Base-by-base conservation (phyloP, 2,797 vertebrate species). In the Girardinus metallicus region DNA sequence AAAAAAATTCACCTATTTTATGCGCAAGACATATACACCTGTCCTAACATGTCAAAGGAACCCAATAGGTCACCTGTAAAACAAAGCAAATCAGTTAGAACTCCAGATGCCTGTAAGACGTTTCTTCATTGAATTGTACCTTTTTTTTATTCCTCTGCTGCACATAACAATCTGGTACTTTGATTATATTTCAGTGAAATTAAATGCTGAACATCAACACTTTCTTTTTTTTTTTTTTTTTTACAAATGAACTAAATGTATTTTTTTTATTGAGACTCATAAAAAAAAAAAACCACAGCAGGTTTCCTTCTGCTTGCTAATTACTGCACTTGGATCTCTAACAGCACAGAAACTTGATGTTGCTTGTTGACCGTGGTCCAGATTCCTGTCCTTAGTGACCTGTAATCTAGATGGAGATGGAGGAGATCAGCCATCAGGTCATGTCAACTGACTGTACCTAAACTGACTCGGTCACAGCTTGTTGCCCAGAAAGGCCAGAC, bases 371-470 rank as follows among this genome's bases (percentile, higher is more conserved):
- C 75, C 31, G 77, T 78, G 26, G 83, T 87, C 82, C 71, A 51
- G 87, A 88, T 85, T 85, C 74, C 79, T 82, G 57, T 85, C 85
- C 86, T 51, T 15, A 73, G 88, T 88, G 90, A 92, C 85, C 79
- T 43, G 79, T 93, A 81, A 88, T 82, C 75, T 66, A 78, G 77
- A 78, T 44, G 44, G 64, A 66, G 85, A 84, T 41, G 3, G 7
- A 66, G 46, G 83, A 86, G 43, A 81, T 78, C n/a, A 39, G 85
- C 86, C 85, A 68, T 96, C 97, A 98, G 80, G 96, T 97, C 89
- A 97, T 87, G 23, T 99, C 97, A 0, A 98, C 95, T 83, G 98
- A 99, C 93, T 97, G 96, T 87, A 99, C 92, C 92, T 99, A 99
- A 76, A 99, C 85, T 53, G 97, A 98, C 93, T 97, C 99, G 88